Base-by-base conservation (phyloP, 1,140 invertebrate species). In the Scylla paramamosain region DNA sequence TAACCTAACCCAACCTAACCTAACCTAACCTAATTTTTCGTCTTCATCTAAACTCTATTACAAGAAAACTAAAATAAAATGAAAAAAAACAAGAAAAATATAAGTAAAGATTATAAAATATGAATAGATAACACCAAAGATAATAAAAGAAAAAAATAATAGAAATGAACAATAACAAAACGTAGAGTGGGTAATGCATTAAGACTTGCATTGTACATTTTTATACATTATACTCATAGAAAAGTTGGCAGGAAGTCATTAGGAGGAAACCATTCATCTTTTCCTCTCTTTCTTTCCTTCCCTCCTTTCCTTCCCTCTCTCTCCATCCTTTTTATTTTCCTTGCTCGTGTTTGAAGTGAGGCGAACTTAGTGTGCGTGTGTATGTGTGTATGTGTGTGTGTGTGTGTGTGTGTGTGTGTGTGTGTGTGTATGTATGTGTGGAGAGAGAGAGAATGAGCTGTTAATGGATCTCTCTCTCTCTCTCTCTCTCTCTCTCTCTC, bases 381-480 rank as follows among this genome's bases (percentile, higher is more conserved):
- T 31, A n/a, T n/a, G 32, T 32, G 32, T n/a, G 25, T 39, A 4
- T 89, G 28, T 89, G 87, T 89, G 28, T 89, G 87, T 32, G 25
- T 89, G 87, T 89, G 87, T 89, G 87, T 89, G 29, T 45, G 87
- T 3, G 87, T 4, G 87, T 45, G 87, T 89, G 87, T 89, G 28
- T 89, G 87, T 32, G 25, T 89, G 87, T 89, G 87, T 89, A 31
- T 89, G 29, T 45, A 31, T 3, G 87, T 4, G 87, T 45, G 6
- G 39, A 39, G 39, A 39, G 39, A 39, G 6, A 39, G 39, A 20
- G 39, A 16, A 87, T 20, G 39, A 29, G 25, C 25, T 83, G 77
- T n/a, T 25, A 83, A 29, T 83, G 29, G 25, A 12, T 59, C 52
- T 59, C 52, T 59, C 52, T 59, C 52, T 59, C 52, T 59, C 52